A percentile compares a stretch with the other conserved stretches of the same genome.
phyloP scores from a whole-genome alignment of 2,888 invertebrate species.

The Spicauda simplicius region DNA sequence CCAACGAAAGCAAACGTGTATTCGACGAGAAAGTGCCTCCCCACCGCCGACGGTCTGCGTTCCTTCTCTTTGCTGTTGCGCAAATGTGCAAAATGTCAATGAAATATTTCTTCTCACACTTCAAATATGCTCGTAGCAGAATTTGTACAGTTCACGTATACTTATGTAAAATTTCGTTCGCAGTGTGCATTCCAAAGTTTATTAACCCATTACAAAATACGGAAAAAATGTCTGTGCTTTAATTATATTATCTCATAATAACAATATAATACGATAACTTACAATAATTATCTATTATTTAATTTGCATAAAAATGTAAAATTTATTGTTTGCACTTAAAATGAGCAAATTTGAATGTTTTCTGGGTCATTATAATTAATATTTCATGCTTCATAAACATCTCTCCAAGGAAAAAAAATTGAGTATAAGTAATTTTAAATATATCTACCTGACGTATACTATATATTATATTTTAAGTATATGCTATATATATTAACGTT shows the following conservation, averaged over 20 bases:
- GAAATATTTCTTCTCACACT: conserved; percentile 30
- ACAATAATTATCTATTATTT: not conserved
- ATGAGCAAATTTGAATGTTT: not conserved
- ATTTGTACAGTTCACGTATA: not conserved
- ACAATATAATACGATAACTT: too few species aligned
- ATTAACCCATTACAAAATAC: not conserved
- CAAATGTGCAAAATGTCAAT: conserved; percentile 63
- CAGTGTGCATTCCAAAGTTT: not conserved
- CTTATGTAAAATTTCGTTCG: not conserved
- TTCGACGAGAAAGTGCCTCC: conserved; percentile 76
- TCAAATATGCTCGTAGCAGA: not conserved
- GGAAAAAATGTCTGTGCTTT: not conserved
- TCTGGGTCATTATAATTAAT: not conserved
- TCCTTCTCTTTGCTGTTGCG: conserved; percentile 78
- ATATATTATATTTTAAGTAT: too few species aligned
- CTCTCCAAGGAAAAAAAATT: not conserved
- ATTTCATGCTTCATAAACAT: not conserved
- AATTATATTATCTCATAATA: too few species aligned
- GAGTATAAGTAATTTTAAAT: too few species aligned
- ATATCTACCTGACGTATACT: too few species aligned
- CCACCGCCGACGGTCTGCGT: conserved; percentile 52
- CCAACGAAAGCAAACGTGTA: conserved; percentile 82
- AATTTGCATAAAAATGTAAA: not conserved
- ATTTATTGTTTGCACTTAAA: not conserved
- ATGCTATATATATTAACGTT: too few species aligned